Conservation (phyloP, 1,140 invertebrate genomes). For the Dinoponera quadriceps region DNA sequence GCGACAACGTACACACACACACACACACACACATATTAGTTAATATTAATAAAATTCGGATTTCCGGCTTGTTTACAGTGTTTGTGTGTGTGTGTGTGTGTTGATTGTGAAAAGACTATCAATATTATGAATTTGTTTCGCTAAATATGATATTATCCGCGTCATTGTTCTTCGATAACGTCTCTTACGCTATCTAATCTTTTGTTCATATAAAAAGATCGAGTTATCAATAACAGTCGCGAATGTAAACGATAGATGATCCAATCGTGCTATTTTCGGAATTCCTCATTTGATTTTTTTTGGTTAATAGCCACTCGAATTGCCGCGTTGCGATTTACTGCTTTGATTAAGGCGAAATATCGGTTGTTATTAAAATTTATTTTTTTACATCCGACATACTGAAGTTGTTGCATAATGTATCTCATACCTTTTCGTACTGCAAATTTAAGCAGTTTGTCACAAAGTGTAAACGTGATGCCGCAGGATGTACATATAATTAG, state of each 20-base stretch:
- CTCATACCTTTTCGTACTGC: background rate
- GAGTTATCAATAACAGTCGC: background rate
- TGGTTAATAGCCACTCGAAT: background rate
- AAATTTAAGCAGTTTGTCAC: slow-evolving; percentile 1
- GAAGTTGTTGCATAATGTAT: background rate
- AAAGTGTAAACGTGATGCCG: background rate
- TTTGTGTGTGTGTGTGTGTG: too few species aligned
- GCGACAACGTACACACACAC: background rate
- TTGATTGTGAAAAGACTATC: background rate
- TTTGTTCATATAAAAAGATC: slow-evolving; percentile 25
- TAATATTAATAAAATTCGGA: background rate
- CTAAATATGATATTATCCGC: background rate
- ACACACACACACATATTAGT: background rate
- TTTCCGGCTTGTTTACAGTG: background rate
- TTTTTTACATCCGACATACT: slow-evolving; percentile 7
- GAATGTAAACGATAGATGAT: slow-evolving; percentile 1
- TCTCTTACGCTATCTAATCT: slow-evolving; percentile 11
- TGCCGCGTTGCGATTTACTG: background rate
- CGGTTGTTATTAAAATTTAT: background rate
- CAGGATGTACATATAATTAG: background rate
- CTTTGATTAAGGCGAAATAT: slow-evolving; percentile 12
- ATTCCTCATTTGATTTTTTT: background rate
- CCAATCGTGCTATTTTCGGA: slow-evolving; percentile 5
- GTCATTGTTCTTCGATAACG: background rate
- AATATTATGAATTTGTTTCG: background rate